Evolutionary conservation across 2,113 vertebrate genomes (phyloP), one percentile per base, ranked within the genome.

Genomic region (Mixornis gularis): DNA sequence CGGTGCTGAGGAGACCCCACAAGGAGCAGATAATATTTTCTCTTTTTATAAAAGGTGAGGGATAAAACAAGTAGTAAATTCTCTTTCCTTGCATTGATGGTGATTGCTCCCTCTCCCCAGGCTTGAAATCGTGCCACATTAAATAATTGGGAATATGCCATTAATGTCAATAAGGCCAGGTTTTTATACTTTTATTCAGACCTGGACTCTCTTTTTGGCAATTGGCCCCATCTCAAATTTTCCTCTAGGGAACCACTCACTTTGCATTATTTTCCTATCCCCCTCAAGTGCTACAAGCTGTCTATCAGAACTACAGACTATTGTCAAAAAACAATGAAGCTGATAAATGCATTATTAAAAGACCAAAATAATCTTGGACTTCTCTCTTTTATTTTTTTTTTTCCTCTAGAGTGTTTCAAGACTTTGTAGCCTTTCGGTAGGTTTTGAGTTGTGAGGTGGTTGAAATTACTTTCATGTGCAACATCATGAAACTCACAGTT

Each of bases 101-200:
- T 26, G 64, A 59, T 46, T 79, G 63, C 46, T 87, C 8, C 26
- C 36, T 80, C 68, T 93, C 68, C 15, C 17, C 52, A 56, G 87
- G 79, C 29, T 1, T 85, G 74, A 92, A 87, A 77, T 59, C n/a
- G 46, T 83, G 44, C 56, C 30, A 19, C 78, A 92, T 66, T 87
- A 92, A 93, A 77, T 92, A 87, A 91, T 85, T 79, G 51, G 46
- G 63, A 85, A 17, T 76, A 64, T 78, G 80, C 36, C 69, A 60
- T 60, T 85, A 92, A 83, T 59, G 64, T 87, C 85, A 95, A 27
- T 38, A 52, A 69, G 82, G 36, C 79, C 64, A 65, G 51, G 59
- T 51, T 95, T 87, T 88, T 66, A 46, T 20, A 91, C 24, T 77
- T 69, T 80, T 91, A 85, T 89, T 94, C 81, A 95, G 65, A 85